Conservation (phyloP, 2,113 vertebrate genomes). For the Charadrius vociferus region DNA sequence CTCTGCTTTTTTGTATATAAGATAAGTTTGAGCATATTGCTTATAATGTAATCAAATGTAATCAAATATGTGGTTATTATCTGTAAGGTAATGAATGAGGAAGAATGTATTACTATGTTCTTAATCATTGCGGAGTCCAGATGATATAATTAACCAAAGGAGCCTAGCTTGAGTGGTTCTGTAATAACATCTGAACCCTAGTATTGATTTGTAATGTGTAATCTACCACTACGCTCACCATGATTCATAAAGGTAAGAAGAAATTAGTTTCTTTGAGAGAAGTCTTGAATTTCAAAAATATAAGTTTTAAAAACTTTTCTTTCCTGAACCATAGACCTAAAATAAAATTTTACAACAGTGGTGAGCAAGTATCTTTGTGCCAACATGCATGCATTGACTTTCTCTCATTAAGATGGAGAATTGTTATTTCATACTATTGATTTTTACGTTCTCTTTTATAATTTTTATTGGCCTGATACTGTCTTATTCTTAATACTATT, state of each 20-base stretch:
- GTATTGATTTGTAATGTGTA: not conserved
- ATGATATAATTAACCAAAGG: not conserved
- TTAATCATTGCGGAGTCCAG: not conserved
- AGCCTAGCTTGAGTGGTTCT: not conserved
- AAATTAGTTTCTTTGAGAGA: not conserved
- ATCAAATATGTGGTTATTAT: conserved; percentile 30
- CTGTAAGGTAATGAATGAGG: not conserved
- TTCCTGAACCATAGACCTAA: not conserved
- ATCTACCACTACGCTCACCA: not conserved
- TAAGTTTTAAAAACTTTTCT: not conserved
- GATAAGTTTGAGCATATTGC: not conserved
- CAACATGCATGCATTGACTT: not conserved
- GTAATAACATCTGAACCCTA: conserved; percentile 1
- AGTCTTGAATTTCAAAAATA: not conserved
- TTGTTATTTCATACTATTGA: conserved; percentile 2
- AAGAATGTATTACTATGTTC: conserved; percentile 2
- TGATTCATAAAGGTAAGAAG: not conserved
- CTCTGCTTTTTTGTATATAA: not conserved
- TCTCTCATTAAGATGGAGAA: conserved; percentile 16
- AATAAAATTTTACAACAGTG: not conserved
- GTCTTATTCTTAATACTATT: not conserved
- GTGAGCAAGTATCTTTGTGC: not conserved
- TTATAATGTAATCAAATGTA: conserved; percentile 6
- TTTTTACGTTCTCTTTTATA: not conserved
- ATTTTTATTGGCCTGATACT: not conserved